A percentile compares a stretch with the other conserved stretches of the same genome.
Conservation (phyloP, 2,113 vertebrate species). For the Oreochromis spilurus region DNA sequence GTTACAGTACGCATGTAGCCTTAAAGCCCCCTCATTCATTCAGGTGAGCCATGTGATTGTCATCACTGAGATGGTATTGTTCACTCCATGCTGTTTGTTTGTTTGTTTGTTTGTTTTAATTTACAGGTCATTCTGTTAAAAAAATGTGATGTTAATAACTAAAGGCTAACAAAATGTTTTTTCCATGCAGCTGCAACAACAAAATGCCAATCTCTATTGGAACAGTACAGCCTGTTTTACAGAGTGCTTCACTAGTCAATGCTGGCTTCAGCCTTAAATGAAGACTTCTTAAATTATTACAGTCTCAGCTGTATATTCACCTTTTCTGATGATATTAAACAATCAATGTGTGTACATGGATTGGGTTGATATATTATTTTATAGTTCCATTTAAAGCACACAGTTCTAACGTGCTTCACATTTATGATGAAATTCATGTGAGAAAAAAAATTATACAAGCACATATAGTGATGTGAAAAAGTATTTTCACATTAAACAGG, state of each 20-base stretch:
- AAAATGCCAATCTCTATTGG: slow-evolving; percentile 35
- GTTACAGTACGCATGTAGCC: slow-evolving; percentile 26
- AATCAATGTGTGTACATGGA: neutral
- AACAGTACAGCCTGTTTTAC: slow-evolving; percentile 15
- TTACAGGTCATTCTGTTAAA: neutral
- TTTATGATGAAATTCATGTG: neutral
- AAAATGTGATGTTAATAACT: neutral
- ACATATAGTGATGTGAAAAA: neutral
- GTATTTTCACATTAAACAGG: neutral
- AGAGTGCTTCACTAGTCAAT: slow-evolving; percentile 53
- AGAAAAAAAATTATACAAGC: neutral
- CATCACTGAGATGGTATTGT: neutral
- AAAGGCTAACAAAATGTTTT: neutral
- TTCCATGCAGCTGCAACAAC: neutral
- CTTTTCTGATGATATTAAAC: slow-evolving; percentile 71
- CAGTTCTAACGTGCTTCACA: neutral
- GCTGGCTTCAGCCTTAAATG: slow-evolving; percentile 59
- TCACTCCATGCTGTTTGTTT: neutral
- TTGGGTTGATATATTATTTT: neutral
- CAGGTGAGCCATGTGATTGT: slow-evolving; percentile 19
- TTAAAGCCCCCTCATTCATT: slow-evolving; percentile 23
- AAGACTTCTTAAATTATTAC: slow-evolving; percentile 41
- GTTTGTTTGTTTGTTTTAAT: neutral
- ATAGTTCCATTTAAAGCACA: neutral
- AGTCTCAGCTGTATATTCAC: slow-evolving; percentile 54